phyloP scores from a whole-genome alignment of 92 coral and sea anemone genomes.

The Epizoanthus illoricatus region DNA sequence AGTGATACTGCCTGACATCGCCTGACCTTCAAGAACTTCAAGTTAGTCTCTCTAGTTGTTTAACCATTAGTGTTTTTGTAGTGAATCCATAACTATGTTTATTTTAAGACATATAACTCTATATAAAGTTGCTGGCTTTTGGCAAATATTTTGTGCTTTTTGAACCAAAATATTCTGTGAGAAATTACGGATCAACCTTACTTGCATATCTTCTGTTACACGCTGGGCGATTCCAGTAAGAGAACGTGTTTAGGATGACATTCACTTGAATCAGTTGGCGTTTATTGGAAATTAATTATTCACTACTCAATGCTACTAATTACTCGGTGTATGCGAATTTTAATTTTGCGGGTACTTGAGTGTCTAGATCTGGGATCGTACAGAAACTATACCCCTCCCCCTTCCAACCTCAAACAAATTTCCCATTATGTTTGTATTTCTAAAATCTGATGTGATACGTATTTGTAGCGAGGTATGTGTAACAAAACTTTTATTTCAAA shows the following conservation, averaged over 20 bases:
- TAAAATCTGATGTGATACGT: too few species aligned
- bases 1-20: too few species aligned
- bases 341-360: background rate
- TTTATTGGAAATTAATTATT: conserved; percentile 24
- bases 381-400: too few species aligned
- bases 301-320: background rate
- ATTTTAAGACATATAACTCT: background rate
- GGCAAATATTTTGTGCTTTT: background rate
- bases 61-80: background rate
- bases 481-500: too few species aligned
- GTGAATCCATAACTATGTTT: background rate
- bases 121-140: background rate
- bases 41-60: background rate
- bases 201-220: background rate
- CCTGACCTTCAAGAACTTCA: too few species aligned
- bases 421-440: too few species aligned
- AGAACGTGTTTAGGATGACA: background rate
- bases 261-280: conserved; percentile 8
- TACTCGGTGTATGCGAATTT: background rate
- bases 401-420: background rate
- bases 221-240: background rate
- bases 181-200: background rate
- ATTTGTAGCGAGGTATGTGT: too few species aligned
- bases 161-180: background rate
- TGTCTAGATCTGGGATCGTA: background rate